Base-by-base conservation (phyloP, 2,797 vertebrate species). In the Eulemur albifrons region DNA sequence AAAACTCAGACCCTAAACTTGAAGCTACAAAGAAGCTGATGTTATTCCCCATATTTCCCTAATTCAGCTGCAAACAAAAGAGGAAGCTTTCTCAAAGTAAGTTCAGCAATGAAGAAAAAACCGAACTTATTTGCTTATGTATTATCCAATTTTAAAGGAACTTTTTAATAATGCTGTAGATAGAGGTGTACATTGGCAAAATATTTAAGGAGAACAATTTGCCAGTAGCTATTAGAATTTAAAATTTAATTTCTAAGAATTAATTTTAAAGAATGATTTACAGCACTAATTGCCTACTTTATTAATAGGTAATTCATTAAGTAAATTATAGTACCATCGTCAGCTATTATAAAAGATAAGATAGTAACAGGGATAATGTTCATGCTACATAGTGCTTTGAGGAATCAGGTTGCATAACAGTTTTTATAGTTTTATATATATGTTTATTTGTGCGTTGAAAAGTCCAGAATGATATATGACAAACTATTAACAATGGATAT, bases 71-170 rank as follows among this genome's bases (percentile, higher is more conserved):
- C 17, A 63, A 79, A 52, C 15, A 54, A 54, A 45, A 76, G 13
- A 73, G 25, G 69, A 92, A 54, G 4, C 30, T 85, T 75, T 84
- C 57, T 92, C 9, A n/a, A 87, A 52, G 38, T 59, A 21, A 25
- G 43, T 11, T 92, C 61, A 87, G 43, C 8, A 70, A 12, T 67
- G 38, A 43, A 94, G 10, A 61, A 59, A 59, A 59, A 72, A 59
- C n/a, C 20, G 12, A 45, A 79, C 23, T 59, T 12, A 67, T 40
- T 72, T 67, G 21, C 35, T 59, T 75, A 23, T 80, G 14, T 21
- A 73, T 92, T 88, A 75, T n/a, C 27, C 11, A 73, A 54, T 75
- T 84, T 95, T 69, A 88, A 88, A 75, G 50, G 69, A 40, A 89
- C 1, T 84, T 80, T 91, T 69, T 30, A 67, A 54, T 6, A 81